Evolutionary conservation across 1,140 invertebrate species (phyloP).

Genomic region (Megalopta genalis): DNA sequence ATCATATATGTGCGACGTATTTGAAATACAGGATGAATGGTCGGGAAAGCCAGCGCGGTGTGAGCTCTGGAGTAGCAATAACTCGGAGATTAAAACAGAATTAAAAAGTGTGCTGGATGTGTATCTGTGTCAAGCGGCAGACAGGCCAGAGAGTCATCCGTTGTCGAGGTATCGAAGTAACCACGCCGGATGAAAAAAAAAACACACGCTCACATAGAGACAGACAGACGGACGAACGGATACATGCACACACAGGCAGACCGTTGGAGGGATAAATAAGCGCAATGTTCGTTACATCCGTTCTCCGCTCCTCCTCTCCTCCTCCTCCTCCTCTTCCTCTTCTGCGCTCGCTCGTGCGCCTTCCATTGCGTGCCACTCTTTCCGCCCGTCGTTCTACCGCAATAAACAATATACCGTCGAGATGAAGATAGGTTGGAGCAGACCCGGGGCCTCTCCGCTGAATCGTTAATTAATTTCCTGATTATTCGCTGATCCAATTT

Average conservation of each 20-base stretch:
- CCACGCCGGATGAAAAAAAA: constrained; percentile 51
- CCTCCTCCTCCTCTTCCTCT: not conserved
- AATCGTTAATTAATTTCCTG: constrained; percentile 47
- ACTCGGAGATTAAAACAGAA: constrained; percentile 79
- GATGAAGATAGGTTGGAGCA: constrained; percentile 14
- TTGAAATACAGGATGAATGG: constrained; percentile 56
- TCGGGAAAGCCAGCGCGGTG: constrained; percentile 33
- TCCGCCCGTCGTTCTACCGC: not conserved
- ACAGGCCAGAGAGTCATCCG: constrained; percentile 58
- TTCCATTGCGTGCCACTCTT: constrained; percentile 20
- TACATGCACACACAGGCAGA: not conserved
- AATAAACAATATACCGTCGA: constrained; percentile 28
- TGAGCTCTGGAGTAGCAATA: constrained; percentile 72
- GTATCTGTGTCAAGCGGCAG: constrained; percentile 75
- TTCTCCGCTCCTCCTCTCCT: constrained; percentile 7
- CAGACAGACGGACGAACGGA: not conserved
- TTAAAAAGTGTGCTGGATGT: constrained; percentile 76
- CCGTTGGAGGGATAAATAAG: constrained; percentile 48
- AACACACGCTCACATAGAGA: not conserved
- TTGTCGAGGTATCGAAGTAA: constrained; percentile 64
- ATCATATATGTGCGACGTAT: constrained; percentile 54
- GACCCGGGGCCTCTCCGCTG: not conserved
- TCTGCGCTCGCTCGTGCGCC: constrained; percentile 41
- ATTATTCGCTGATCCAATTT: constrained; percentile 44
- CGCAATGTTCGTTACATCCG: constrained; percentile 48